Percentiles rank a stretch among this genome's conserved stretches.
phyloP scores from a whole-genome alignment of 2,797 vertebrate species.

The Ispidina lecontei region DNA sequence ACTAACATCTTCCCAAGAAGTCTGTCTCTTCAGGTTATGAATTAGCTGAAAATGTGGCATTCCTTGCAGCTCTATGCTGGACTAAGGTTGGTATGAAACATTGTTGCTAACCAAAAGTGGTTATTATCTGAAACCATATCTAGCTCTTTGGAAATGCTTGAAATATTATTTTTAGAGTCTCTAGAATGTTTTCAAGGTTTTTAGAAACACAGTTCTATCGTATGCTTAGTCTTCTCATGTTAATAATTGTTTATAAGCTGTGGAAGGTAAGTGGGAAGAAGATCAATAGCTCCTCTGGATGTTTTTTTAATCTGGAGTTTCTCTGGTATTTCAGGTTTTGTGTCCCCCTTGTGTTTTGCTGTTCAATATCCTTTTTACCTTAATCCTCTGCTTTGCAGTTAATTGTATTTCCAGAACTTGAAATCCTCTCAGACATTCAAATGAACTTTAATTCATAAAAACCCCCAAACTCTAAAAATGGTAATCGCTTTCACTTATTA shows the following conservation, averaged over 20 bases:
- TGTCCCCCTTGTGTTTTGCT: not conserved
- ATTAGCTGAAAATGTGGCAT: not conserved
- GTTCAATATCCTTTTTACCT: not conserved
- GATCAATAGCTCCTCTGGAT: not conserved
- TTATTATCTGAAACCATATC: not conserved
- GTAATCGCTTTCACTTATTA: not conserved
- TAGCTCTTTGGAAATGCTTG: not conserved
- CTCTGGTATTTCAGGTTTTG: not conserved
- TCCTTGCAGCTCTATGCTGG: not conserved
- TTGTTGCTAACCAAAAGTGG: rapidly evolving
- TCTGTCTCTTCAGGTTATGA: not conserved
- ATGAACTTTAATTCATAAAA: not conserved
- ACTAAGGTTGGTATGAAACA: not conserved
- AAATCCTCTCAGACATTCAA: not conserved
- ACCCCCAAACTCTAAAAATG: not conserved
- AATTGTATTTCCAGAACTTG: not conserved
- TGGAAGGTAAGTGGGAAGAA: not conserved
- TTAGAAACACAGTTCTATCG: not conserved
- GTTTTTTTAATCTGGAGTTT: not conserved
- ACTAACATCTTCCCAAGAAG: not conserved
- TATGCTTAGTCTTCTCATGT: not conserved
- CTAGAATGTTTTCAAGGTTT: not conserved
- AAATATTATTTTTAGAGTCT: not conserved
- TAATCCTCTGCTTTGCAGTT: not conserved
- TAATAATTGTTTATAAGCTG: not conserved